phyloP scores from a whole-genome alignment of 2,888 invertebrate species.

The Aradus depressus region DNA sequence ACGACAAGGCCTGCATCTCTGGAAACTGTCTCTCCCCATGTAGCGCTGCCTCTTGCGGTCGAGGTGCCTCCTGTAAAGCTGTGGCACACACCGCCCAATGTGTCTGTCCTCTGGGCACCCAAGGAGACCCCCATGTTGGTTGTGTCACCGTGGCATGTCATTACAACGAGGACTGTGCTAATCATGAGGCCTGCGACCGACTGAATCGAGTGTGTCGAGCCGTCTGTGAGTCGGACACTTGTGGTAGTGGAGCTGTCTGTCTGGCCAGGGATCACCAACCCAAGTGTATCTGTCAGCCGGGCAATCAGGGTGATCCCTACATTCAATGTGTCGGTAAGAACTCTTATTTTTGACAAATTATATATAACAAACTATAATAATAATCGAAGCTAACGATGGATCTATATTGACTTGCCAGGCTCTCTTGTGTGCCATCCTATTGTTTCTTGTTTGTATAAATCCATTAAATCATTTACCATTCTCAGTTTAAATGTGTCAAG shows the following conservation, averaged over 20 bases:
- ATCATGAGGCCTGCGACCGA: slow-evolving; percentile 72
- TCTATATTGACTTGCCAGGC: no score
- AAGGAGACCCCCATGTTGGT: slow-evolving; percentile 41
- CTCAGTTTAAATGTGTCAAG: no score
- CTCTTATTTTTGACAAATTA: slow-evolving; percentile 2
- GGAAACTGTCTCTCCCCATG: slow-evolving; percentile 74
- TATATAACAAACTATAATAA: no score
- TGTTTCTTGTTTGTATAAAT: no score
- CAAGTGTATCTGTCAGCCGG: slow-evolving; percentile 61
- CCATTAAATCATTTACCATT: no score
- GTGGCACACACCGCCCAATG: slow-evolving; percentile 69
- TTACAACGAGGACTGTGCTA: slow-evolving; percentile 79
- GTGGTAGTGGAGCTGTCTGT: slow-evolving; percentile 68
- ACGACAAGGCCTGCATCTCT: slow-evolving; percentile 67
- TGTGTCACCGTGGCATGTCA: slow-evolving; percentile 76
- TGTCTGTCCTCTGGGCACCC: slow-evolving; percentile 67
- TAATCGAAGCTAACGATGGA: no score
- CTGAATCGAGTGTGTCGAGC: slow-evolving; percentile 71
- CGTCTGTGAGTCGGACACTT: slow-evolving; percentile 70
- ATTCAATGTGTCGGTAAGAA: slow-evolving; percentile 49
- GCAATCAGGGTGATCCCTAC: slow-evolving; percentile 69
- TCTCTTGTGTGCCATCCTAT: background rate
- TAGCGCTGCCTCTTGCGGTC: slow-evolving; percentile 54
- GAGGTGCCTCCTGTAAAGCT: slow-evolving; percentile 63
- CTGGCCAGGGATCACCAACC: slow-evolving; percentile 63